A percentile compares a stretch with the other conserved stretches of the same genome.
phyloP scores from a whole-genome alignment of 2,113 vertebrate species.

The Isurus oxyrinchus region DNA sequence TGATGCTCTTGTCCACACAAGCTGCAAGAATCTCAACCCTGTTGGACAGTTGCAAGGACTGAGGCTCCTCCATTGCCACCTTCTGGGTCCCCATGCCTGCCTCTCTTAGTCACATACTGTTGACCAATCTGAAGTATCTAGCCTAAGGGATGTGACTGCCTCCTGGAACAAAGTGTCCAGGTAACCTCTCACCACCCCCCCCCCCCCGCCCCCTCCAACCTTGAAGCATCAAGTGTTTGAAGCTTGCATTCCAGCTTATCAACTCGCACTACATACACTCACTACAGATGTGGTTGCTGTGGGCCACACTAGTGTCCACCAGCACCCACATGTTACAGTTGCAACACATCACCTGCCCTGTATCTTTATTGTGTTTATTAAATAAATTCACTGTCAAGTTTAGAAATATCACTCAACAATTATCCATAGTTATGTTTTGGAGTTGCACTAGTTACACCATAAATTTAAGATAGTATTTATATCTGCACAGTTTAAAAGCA shows the following conservation, averaged over 20 bases:
- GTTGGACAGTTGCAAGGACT: neutral
- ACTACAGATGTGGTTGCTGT: neutral
- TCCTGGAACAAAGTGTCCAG: neutral
- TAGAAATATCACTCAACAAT: neutral
- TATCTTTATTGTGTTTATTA: neutral
- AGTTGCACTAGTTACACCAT: neutral
- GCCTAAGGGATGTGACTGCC: neutral
- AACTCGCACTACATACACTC: neutral
- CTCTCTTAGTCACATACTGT: neutral
- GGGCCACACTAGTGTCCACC: neutral
- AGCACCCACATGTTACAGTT: neutral
- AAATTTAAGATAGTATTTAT: neutral
- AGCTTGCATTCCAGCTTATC: neutral
- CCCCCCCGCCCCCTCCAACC: no score
- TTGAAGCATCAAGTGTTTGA: neutral
- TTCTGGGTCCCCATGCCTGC: neutral
- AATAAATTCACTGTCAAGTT: neutral
- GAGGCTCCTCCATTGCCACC: neutral
- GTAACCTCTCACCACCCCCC: no score
- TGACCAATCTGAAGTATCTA: neutral
- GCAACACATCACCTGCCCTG: neutral
- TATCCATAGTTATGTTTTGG: neutral
- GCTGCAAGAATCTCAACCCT: neutral
- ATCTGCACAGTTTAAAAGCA: neutral
- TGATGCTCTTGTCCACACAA: neutral